Evolutionary conservation across 1,140 invertebrate species (phyloP), one percentile per base, ranked within the genome.

Genomic region (Leptonema lineaticorne): DNA sequence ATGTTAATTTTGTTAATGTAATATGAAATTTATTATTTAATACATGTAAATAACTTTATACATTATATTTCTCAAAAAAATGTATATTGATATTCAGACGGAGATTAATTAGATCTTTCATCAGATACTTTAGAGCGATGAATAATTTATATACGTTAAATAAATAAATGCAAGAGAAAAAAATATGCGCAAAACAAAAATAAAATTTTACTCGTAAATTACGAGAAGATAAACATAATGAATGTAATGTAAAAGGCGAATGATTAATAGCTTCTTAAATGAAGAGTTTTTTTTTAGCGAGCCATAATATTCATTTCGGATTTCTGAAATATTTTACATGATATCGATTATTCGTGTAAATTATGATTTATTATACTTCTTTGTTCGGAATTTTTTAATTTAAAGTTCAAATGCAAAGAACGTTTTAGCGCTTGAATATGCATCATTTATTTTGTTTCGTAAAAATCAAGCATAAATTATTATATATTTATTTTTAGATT

Each of bases 191-290:
- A 53, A 53, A 53, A 53, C 50, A 53, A 53, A 53, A n/a, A n/a
- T n/a, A n/a, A 53, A 26, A 22, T 53, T 53, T 24, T 14, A 26
- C 50, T 53, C 50, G 24, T 53, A 53, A 53, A 53, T 53, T 53
- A 53, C 50, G 50, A 53, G 50, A 53, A 53, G 50, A 53, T 53
- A 53, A 53, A 53, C 50, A 53, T 53, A 53, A 53, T 53, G 50
- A 53, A 53, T 53, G 50, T 24, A 53, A 24, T 53, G 50, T 53
- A 26, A 53, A 26, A 53, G 20, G 22, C n/a, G 50, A 53, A 53
- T 53, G 50, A 53, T 53, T 53, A 53, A 53, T 53, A 53, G 50
- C 50, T 24, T 53, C 50, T 53, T 53, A 53, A 53, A 53, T 53
- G 50, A 53, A 53, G 50, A 53, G 50, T 53, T 41, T 53, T 53